Percentiles rank a stretch among this genome's conserved stretches.
phyloP scores from a whole-genome alignment of 1,140 invertebrate genomes.

The Hycleus cichorii region DNA sequence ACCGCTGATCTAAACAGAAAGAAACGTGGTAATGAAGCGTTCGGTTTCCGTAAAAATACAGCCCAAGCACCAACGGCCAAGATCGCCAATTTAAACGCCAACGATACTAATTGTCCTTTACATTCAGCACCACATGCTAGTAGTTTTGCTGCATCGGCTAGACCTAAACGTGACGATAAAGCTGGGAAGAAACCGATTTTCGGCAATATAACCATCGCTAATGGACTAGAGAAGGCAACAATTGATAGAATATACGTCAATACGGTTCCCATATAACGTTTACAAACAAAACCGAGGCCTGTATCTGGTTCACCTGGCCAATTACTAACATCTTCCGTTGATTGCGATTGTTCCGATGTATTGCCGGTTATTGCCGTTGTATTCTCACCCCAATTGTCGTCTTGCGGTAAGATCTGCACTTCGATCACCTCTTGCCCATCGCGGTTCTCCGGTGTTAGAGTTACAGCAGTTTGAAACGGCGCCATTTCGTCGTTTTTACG shows the following conservation, averaged over 20 bases:
- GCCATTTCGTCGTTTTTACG: slow-evolving; percentile 51
- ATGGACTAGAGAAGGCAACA: slow-evolving; percentile 81
- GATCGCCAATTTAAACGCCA: slow-evolving; percentile 87
- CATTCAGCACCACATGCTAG: slow-evolving; percentile 72
- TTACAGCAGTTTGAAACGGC: slow-evolving; percentile 58
- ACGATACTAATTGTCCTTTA: slow-evolving; percentile 77
- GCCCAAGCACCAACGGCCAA: slow-evolving; percentile 92
- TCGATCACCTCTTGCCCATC: slow-evolving; percentile 69
- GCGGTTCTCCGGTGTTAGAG: slow-evolving; percentile 51
- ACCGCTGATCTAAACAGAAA: slow-evolving; percentile 86
- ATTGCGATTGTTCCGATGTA: slow-evolving; percentile 89
- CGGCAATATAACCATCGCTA: slow-evolving; percentile 90
- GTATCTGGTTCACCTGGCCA: slow-evolving; percentile 69
- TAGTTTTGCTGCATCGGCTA: slow-evolving; percentile 50
- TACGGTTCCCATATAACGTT: slow-evolving; percentile 69
- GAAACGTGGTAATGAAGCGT: slow-evolving; percentile 87
- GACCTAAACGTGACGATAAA: slow-evolving; percentile 45
- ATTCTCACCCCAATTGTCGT: slow-evolving; percentile 98
- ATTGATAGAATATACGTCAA: slow-evolving; percentile 70
- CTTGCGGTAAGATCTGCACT: slow-evolving; percentile 83
- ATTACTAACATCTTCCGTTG: slow-evolving; percentile 80
- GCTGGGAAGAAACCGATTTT: slow-evolving; percentile 74
- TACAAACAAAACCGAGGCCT: slow-evolving; percentile 65
- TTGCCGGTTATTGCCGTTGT: slow-evolving; percentile 95
- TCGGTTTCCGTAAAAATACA: slow-evolving; percentile 63